A percentile compares a stretch with the other conserved stretches of the same genome.
phyloP scores from a whole-genome alignment of 2,797 vertebrate species.

The Acestrorhynchus altus region DNA sequence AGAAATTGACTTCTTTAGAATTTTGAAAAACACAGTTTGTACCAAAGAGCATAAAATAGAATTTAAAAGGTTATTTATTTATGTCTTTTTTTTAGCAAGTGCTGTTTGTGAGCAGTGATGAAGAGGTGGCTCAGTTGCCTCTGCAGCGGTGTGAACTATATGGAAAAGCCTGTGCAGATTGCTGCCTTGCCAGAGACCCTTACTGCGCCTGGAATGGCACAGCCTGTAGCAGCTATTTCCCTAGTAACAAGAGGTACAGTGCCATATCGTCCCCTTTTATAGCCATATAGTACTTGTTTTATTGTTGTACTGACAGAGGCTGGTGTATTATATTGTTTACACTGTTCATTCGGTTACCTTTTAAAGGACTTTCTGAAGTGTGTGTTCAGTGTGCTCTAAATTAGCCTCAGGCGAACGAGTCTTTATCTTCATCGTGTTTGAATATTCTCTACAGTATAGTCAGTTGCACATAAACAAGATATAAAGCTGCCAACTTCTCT shows the following conservation, averaged over 20 bases:
- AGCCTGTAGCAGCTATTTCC: constrained; percentile 80
- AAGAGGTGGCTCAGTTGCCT: constrained; percentile 85
- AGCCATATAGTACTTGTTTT: neutral
- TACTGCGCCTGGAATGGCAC: constrained; percentile 93
- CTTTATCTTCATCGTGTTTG: neutral
- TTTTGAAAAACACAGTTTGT: no score
- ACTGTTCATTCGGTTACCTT: neutral
- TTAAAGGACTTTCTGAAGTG: neutral
- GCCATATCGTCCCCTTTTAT: neutral
- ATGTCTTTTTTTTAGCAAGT: constrained; percentile 79
- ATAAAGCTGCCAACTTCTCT: constrained; percentile 25
- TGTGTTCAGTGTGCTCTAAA: neutral
- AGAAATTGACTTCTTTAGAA: neutral
- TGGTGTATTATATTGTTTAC: neutral
- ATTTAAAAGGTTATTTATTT: neutral
- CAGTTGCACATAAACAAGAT: neutral
- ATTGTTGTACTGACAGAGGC: neutral
- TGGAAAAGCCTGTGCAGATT: constrained; percentile 89
- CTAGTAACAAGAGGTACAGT: constrained; percentile 73
- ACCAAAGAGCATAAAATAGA: neutral
- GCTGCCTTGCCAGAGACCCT: constrained; percentile 93
- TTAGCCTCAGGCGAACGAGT: neutral
- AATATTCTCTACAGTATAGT: neutral
- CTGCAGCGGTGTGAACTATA: constrained; percentile 91
- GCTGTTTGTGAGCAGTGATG: constrained; percentile 84